Percentiles rank a stretch among this genome's conserved stretches.
These are phyloP conservation scores for Drosophila rhopaloa DNA, from an alignment of 1,140 invertebrate species.

Conservation along the genomic window DNA sequence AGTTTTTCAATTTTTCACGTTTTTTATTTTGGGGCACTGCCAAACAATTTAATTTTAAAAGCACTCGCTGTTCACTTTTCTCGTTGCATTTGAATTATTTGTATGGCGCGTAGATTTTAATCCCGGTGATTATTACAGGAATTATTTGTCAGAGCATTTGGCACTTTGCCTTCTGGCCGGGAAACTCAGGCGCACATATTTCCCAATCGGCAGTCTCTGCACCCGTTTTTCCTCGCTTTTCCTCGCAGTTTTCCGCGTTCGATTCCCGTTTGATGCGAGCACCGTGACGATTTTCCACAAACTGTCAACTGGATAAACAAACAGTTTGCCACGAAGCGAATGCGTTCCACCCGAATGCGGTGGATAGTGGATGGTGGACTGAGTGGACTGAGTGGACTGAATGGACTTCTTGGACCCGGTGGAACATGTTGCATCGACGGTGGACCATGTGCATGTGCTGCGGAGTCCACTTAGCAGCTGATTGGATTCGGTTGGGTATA, in stretches of 20 bases:
- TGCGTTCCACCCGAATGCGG: constrained; percentile 10
- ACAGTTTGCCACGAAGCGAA: constrained; percentile 46
- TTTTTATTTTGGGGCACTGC: constrained; percentile 34
- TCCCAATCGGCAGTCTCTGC: constrained; percentile 51
- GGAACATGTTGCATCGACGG: neutral
- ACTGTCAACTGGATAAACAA: constrained; percentile 41
- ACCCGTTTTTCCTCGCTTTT: constrained; percentile 46
- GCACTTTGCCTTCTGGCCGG: constrained; percentile 40
- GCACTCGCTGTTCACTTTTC: constrained; percentile 36
- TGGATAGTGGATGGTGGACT: neutral
- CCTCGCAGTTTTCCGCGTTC: constrained; percentile 57
- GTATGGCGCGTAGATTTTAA: constrained; percentile 43
- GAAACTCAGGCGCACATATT: constrained; percentile 53
- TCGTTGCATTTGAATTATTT: constrained; percentile 5
- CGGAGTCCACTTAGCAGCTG: neutral
- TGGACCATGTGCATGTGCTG: neutral
- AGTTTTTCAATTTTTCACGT: neutral
- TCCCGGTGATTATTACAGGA: constrained; percentile 24
- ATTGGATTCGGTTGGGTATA: constrained; percentile 4
- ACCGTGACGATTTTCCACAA: constrained; percentile 82
- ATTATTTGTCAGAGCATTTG: constrained; percentile 59
- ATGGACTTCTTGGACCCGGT: constrained; percentile 3
- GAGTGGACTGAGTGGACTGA: neutral
- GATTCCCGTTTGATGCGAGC: constrained; percentile 62
- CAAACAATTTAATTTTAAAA: constrained; percentile 29